A percentile compares a stretch with the other conserved stretches of the same genome.
phyloP scores from a whole-genome alignment of 2,888 invertebrate species.

The Oscheius onirici region DNA sequence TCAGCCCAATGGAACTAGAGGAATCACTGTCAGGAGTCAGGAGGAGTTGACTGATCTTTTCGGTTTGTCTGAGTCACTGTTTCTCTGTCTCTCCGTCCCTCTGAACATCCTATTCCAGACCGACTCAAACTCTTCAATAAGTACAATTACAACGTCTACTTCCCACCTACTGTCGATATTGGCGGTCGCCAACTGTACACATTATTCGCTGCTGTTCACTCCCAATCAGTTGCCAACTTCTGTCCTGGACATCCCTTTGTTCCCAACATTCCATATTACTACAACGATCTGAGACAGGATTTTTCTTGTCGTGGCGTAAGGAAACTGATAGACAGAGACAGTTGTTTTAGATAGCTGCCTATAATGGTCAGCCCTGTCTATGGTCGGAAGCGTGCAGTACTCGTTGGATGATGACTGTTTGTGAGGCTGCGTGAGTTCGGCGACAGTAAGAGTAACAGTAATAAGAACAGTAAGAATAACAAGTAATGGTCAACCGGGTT shows the following conservation, averaged over 20 bases:
- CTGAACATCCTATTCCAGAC: too few species aligned
- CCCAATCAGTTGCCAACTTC: background rate
- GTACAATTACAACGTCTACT: background rate
- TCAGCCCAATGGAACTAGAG: too few species aligned
- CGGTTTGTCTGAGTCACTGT: too few species aligned
- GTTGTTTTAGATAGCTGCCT: background rate
- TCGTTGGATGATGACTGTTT: background rate
- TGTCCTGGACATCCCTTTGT: background rate
- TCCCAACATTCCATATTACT: background rate
- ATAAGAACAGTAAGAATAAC: too few species aligned
- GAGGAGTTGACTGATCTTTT: too few species aligned
- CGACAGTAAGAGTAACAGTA: too few species aligned
- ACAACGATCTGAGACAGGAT: background rate
- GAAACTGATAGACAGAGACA: too few species aligned
- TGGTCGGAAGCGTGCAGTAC: background rate
- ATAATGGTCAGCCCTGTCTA: background rate
- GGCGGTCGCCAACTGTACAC: background rate
- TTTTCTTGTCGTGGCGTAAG: background rate
- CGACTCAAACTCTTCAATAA: too few species aligned
- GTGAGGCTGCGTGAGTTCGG: conserved; percentile 3
- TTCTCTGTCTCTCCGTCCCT: too few species aligned
- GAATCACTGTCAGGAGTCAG: too few species aligned
- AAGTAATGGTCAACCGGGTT: too few species aligned
- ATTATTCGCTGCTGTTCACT: background rate
- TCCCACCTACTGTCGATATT: background rate